These are phyloP conservation scores for Hypanus sabinus DNA, from an alignment of 2,113 vertebrate genomes.

Conservation along the genomic window DNA sequence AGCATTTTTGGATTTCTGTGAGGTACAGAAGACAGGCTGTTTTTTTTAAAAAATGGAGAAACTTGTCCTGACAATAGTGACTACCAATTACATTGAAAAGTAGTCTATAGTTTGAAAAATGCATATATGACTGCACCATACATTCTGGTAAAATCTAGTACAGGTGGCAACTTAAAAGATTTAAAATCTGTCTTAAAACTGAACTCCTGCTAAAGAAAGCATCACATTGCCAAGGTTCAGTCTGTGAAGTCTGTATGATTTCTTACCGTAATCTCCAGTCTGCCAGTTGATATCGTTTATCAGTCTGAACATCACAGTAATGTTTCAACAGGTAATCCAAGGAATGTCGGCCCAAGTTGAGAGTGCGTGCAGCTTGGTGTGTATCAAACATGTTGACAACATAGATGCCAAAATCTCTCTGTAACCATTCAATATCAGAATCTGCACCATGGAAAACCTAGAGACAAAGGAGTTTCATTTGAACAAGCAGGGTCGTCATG, in stretches of 20 bases:
- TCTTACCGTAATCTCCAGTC: conserved; percentile 91
- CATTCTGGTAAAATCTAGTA: background rate
- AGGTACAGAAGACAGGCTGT: background rate
- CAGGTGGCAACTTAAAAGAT: background rate
- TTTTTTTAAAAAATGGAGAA: background rate
- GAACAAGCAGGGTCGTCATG: background rate
- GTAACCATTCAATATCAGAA: conserved; percentile 93
- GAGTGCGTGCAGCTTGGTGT: conserved; percentile 81
- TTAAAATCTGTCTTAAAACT: background rate
- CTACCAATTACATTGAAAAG: background rate
- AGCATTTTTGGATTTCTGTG: background rate
- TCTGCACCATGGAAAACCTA: conserved; percentile 92
- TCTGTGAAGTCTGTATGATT: background rate
- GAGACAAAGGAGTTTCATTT: background rate
- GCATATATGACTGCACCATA: background rate
- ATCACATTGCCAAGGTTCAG: background rate
- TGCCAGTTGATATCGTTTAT: conserved; percentile 91
- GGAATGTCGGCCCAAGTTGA: conserved; percentile 80
- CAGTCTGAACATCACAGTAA: conserved; percentile 71
- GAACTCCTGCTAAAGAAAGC: background rate
- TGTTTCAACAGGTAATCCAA: conserved; percentile 80
- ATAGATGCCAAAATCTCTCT: conserved; percentile 88
- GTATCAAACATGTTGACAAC: conserved; percentile 93
- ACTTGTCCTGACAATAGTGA: background rate
- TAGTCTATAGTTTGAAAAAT: background rate